Evolutionary conservation across 2,797 vertebrate species (phyloP).

Genomic region (Lacerta viridis): DNA sequence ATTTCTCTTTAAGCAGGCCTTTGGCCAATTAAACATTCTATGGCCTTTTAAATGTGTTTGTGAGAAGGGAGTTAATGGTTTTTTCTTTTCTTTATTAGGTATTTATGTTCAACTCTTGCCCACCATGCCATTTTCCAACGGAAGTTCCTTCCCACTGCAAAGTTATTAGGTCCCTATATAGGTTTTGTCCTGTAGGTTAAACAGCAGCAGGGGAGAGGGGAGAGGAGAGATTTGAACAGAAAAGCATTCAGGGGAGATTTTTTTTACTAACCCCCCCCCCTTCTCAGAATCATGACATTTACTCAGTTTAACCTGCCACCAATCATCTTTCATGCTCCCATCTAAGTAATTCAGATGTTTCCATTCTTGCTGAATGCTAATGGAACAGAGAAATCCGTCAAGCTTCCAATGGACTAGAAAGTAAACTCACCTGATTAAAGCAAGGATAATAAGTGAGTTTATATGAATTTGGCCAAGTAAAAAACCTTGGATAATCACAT

Average conservation of each 20-base stretch:
- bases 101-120: slow-evolving; percentile 2
- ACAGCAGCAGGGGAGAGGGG: not conserved
- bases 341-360: not conserved
- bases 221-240: not conserved
- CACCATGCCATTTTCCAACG: slow-evolving; percentile 51
- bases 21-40: no score
- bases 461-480: not conserved
- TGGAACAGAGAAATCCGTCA: slow-evolving; percentile 33
- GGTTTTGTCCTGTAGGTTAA: not conserved
- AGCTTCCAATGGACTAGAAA: slow-evolving; percentile 64
- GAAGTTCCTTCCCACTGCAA: not conserved
- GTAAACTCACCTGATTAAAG: slow-evolving; percentile 38
- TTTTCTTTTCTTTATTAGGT: no score
- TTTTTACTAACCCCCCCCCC: not conserved
- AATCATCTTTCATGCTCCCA: not conserved
- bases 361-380: slow-evolving; percentile 45
- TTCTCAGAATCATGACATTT: not conserved
- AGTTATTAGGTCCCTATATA: not conserved
- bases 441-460: slow-evolving; percentile 39
- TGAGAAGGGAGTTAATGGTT: no score
- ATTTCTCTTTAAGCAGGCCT: no score
- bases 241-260: not conserved
- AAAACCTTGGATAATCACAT: no score
- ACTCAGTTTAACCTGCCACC: not conserved
- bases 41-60: no score